Base-by-base conservation (phyloP, 2,113 vertebrate genomes). In the Oreochromis spilurus region DNA sequence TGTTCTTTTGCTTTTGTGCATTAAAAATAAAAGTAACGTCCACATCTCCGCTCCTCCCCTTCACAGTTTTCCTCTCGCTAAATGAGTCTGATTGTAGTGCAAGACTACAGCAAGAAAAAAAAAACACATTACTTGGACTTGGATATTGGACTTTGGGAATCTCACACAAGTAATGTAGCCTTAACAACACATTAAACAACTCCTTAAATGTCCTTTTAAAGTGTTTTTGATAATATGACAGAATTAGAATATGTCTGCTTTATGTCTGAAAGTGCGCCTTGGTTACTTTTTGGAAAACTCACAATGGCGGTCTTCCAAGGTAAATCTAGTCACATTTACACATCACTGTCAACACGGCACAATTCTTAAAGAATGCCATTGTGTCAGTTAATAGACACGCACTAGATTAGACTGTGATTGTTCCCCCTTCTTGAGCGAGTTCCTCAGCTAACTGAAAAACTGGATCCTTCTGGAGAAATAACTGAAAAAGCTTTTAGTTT, bases 381-480 rank as follows among this genome's bases (percentile, higher is more conserved):
- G 16, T 17, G 43, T 19, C 5, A 3, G 43, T 29, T 26, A 0
- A 0, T 75, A 26, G 0, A 43, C 14, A 19, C 0, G 5, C 9
- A 48, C 9, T 0, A 48, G 4, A 31, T 48, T 75, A 50, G 24
- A 50, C 43, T 75, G 24, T 17, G 5, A 19, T 29, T 48, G 21
- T 48, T 75, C 17, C 9, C 43, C 24, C 9, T 26, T 19, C 24
- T 75, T 26, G 24, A 75, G 24, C 9, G 1, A 48, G 70, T 75
- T 29, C 14, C 67, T 75, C 67, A 45, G 16, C 40, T 72, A 17
- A 75, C 0, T 75, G 14, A 75, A 48, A 75, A 75, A 48, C 67
- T 45, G 40, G 40, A 75, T 75, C 24, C 0, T 72, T 45, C 26
- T 6, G 21, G 40, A 72, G 67, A 72, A 24, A 45, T 16, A 45